Percentiles rank a stretch among this genome's conserved stretches.
Evolutionary conservation across 2,888 invertebrate genomes (phyloP).

Genomic region (Rhagophthalmus giganteus): DNA sequence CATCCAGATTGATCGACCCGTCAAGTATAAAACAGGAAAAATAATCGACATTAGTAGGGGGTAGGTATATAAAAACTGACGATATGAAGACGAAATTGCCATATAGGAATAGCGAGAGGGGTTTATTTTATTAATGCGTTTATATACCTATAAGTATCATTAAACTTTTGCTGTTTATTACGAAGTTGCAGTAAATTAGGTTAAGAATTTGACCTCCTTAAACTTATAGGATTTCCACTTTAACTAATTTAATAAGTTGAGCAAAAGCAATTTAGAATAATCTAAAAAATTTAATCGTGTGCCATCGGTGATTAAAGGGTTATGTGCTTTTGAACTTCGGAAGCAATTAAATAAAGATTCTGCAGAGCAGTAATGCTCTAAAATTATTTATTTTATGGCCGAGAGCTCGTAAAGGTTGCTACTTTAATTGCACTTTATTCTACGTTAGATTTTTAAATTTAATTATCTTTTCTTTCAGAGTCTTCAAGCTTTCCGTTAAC

Average conservation of each 20-base stretch:
- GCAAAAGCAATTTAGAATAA: too few relatives aligned
- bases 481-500: slow-evolving; percentile 25
- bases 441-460: slow-evolving; percentile 24
- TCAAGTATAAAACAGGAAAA: slow-evolving; percentile 36
- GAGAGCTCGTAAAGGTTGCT: slow-evolving; percentile 16
- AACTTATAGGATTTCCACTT: too few relatives aligned
- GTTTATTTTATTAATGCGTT: not conserved
- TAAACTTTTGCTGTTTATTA: too few relatives aligned
- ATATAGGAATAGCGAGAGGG: too few relatives aligned
- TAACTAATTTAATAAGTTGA: too few relatives aligned
- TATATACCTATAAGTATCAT: not conserved
- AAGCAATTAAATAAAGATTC: slow-evolving; percentile 9
- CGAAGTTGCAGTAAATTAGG: too few relatives aligned
- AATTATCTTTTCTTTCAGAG: slow-evolving; percentile 16
- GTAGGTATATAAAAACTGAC: slow-evolving; percentile 8
- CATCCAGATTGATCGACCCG: slow-evolving; percentile 40
- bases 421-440: slow-evolving; percentile 18
- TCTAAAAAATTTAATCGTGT: not conserved
- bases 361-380: slow-evolving; percentile 3
- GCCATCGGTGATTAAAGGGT: not conserved
- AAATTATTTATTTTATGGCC: slow-evolving; percentile 20
- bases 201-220: too few relatives aligned
- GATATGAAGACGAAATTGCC: too few relatives aligned
- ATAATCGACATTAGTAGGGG: slow-evolving; percentile 34
- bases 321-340: slow-evolving; percentile 8